Conservation (phyloP, 2,797 vertebrate species). For the Channa striata region DNA sequence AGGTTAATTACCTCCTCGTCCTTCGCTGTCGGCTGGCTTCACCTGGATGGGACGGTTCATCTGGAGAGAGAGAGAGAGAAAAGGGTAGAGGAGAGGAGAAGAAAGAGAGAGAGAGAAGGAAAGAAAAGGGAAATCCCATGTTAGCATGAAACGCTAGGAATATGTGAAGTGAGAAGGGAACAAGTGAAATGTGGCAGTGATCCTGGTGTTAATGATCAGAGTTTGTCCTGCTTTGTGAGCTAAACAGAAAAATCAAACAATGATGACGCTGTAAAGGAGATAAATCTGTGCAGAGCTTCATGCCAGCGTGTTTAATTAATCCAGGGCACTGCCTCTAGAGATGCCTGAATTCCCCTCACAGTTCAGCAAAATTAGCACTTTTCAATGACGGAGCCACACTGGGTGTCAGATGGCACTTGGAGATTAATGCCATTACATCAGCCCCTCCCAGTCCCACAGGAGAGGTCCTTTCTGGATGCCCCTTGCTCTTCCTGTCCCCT, state of each 20-base stretch:
- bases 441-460: constrained; percentile 70
- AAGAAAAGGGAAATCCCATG: constrained; percentile 66
- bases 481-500: constrained; percentile 67
- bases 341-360: constrained; percentile 77
- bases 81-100: constrained; percentile 12
- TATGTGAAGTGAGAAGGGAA: constrained; percentile 31
- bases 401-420: constrained; percentile 80
- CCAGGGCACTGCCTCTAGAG: constrained; percentile 71
- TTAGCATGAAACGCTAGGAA: constrained; percentile 59
- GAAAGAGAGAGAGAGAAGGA: constrained; percentile 33
- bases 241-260: constrained; percentile 66
- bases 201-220: constrained; percentile 45
- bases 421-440: constrained; percentile 85
- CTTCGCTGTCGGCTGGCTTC: constrained; percentile 99
- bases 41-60: constrained; percentile 99
- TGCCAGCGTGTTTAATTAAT: constrained; percentile 78
- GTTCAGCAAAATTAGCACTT: constrained; percentile 83
- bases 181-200: constrained; percentile 23
- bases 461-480: constrained; percentile 70
- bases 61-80: constrained; percentile 80
- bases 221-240: constrained; percentile 48
- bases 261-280: constrained; percentile 62
- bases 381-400: constrained; percentile 80
- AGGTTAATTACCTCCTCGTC: constrained; percentile 98
- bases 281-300: constrained; percentile 57